Evolutionary conservation across 2,888 invertebrate species (phyloP).

Genomic region (Protula sp.): DNA sequence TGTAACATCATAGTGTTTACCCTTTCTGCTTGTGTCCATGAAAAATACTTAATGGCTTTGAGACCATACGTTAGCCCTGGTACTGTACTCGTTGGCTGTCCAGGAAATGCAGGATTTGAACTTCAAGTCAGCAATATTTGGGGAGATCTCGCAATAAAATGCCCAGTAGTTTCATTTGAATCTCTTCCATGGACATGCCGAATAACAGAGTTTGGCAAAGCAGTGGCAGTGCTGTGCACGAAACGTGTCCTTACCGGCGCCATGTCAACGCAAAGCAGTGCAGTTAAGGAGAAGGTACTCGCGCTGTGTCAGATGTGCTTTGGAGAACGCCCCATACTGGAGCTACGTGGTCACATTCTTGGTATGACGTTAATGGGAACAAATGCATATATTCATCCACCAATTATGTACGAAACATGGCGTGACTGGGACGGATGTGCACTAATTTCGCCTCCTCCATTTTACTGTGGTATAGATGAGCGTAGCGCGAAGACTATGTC

Average conservation of each 20-base stretch:
- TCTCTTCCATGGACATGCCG: conserved; percentile 39
- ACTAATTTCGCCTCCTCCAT: conserved; percentile 27
- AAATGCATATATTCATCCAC: conserved; percentile 32
- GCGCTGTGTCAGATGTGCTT: conserved; percentile 27
- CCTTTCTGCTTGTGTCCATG: conserved; percentile 37
- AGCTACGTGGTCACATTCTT: conserved; percentile 28
- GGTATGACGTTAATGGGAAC: conserved; percentile 30
- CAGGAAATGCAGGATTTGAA: conserved; percentile 40
- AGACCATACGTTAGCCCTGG: conserved; percentile 26
- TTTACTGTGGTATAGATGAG: conserved; percentile 37
- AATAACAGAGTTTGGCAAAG: conserved; percentile 29
- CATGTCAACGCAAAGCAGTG: conserved; percentile 21
- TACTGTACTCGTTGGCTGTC: conserved; percentile 32
- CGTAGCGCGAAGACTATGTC: conserved; percentile 26
- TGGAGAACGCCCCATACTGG: conserved; percentile 27
- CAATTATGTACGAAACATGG: conserved; percentile 35
- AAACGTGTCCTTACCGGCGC: conserved; percentile 30
- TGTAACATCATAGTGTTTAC: conserved; percentile 31
- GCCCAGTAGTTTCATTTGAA: conserved; percentile 30
- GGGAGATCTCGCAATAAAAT: conserved; percentile 20
- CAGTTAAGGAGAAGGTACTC: background rate
- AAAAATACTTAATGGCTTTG: conserved; percentile 30
- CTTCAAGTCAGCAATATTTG: conserved; percentile 27
- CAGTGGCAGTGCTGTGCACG: conserved; percentile 31
- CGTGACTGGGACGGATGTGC: conserved; percentile 32